phyloP scores from a whole-genome alignment of 1,140 invertebrate species.

The Pantala flavescens region DNA sequence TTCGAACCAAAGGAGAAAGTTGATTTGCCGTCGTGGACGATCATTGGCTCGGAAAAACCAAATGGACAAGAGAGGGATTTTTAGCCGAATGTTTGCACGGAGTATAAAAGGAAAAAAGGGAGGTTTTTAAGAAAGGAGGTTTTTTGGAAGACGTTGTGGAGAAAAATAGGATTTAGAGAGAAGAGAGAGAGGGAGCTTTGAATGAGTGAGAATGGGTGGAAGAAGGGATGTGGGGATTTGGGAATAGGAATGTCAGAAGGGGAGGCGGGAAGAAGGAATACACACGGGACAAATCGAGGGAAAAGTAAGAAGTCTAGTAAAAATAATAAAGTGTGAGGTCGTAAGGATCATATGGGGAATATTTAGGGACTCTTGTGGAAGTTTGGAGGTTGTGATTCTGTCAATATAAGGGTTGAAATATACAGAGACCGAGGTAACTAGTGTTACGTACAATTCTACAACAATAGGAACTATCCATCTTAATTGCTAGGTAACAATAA shows the following conservation, averaged over 20 bases:
- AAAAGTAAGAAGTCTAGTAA: not conserved
- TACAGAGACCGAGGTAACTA: too few species aligned
- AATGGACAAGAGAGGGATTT: too few species aligned
- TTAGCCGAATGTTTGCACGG: too few species aligned
- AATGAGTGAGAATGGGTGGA: not conserved
- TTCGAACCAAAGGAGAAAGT: too few species aligned
- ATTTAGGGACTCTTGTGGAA: too few species aligned
- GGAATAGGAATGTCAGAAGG: not conserved
- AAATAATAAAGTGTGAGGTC: not conserved
- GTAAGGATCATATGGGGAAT: not conserved
- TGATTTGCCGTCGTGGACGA: too few species aligned
- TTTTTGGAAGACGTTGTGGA: not conserved
- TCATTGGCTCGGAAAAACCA: too few species aligned
- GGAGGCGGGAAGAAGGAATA: not conserved
- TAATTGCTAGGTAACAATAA: too few species aligned
- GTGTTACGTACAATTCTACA: too few species aligned
- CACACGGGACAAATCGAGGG: not conserved
- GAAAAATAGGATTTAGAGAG: not conserved
- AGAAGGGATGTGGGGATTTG: not conserved
- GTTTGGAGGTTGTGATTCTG: too few species aligned
- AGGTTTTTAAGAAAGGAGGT: not conserved
- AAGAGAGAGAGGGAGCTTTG: not conserved
- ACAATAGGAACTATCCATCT: too few species aligned
- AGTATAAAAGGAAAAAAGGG: not conserved
- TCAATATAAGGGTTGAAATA: too few species aligned